A percentile compares a stretch with the other conserved stretches of the same genome.
phyloP scores from a whole-genome alignment of 2,888 invertebrate genomes.

The Drosophila setosimentum region DNA sequence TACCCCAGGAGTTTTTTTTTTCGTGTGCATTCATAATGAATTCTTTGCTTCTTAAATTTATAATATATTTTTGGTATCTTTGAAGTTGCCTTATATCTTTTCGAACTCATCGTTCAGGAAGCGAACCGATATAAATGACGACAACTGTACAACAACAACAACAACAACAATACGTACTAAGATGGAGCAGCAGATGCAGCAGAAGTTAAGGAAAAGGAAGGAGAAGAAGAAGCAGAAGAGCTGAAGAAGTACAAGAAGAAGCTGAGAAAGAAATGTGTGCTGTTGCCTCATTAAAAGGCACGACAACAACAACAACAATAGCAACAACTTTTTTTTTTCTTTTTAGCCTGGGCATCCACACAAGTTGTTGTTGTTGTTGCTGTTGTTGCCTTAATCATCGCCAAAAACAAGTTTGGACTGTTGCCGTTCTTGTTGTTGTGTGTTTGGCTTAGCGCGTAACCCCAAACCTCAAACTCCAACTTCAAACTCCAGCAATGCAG shows the following conservation, averaged over 20 bases:
- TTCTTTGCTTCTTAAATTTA: background rate
- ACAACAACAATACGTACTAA: background rate
- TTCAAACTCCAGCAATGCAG: conserved; percentile 18
- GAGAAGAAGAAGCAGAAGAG: conserved; percentile 4
- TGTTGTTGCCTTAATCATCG: conserved; percentile 67
- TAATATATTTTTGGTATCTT: background rate
- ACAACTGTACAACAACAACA: conserved; percentile 60
- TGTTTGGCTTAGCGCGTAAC: conserved; percentile 55
- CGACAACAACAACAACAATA: conserved; percentile 12
- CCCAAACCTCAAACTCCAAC: conserved; percentile 25
- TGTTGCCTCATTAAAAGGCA: conserved; percentile 30
- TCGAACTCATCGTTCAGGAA: conserved; percentile 54
- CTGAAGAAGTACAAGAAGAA: background rate
- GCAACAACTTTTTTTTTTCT: conserved; percentile 16
- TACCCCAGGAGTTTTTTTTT: too few relatives aligned
- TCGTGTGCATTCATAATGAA: too few relatives aligned
- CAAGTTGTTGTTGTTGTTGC: conserved; percentile 15
- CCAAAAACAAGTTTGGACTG: conserved; percentile 66
- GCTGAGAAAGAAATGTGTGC: conserved; percentile 38
- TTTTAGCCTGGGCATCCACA: conserved; percentile 41
- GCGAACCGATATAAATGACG: conserved; percentile 21
- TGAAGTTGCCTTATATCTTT: conserved; percentile 25
- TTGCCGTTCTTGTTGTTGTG: conserved; percentile 19
- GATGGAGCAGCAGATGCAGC: background rate
- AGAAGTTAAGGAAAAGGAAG: background rate